A percentile compares a stretch with the other conserved stretches of the same genome.
These are phyloP conservation scores for Odontomyia ornata DNA, from an alignment of 2,888 invertebrate genomes.

Conservation along the genomic window DNA sequence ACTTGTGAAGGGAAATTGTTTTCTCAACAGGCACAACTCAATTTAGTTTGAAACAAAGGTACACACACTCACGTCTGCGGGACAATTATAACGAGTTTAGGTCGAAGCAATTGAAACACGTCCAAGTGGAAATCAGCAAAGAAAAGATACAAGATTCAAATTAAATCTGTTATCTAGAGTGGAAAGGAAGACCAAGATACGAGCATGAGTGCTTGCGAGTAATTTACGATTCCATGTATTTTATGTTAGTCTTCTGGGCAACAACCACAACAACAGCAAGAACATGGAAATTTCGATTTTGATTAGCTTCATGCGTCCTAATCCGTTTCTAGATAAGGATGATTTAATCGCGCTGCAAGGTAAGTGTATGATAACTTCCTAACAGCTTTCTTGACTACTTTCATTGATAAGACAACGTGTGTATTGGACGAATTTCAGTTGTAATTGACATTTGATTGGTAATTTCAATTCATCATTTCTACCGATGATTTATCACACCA, in stretches of 20 bases:
- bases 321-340: slow-evolving; percentile 34
- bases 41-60: no score
- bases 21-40: no score
- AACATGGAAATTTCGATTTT: background rate
- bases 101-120: no score
- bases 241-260: background rate
- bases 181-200: no score
- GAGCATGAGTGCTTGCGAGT: background rate
- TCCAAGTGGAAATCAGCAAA: no score
- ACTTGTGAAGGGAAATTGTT: no score
- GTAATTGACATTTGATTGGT: slow-evolving; percentile 51
- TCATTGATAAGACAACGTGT: slow-evolving; percentile 29
- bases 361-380: slow-evolving; percentile 1
- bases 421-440: slow-evolving; percentile 41
- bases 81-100: no score
- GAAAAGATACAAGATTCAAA: no score
- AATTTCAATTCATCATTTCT: slow-evolving; percentile 45
- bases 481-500: slow-evolving; percentile 38
- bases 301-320: slow-evolving; percentile 26
- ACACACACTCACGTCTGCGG: no score
- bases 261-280: background rate
- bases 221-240: background rate
- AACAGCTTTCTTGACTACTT: slow-evolving; percentile 26
- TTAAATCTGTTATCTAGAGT: no score
- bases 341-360: slow-evolving; percentile 29